Base-by-base conservation (phyloP, 2,797 vertebrate species). In the Pipistrellus nathusii region DNA sequence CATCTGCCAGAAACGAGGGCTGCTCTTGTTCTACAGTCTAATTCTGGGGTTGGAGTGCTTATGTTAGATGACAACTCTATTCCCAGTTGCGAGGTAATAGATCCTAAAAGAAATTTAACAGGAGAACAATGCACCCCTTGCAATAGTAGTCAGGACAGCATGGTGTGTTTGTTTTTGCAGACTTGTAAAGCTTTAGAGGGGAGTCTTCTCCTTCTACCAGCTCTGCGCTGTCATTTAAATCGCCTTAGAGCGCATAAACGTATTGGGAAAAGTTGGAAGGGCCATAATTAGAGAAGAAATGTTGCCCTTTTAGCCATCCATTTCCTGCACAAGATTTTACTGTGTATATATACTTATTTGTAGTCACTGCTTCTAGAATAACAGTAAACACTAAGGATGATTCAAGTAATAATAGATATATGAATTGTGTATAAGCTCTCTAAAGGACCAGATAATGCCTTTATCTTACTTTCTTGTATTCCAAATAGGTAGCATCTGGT, bases 31-130 rank as follows among this genome's bases (percentile, higher is more conserved):
- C 30, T 71, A 72, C 11, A 82, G n/a, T 30, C 71, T 51, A 78
- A 72, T 94, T 78, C 85, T 85, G 5, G 46, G 41, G 1, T 88
- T 85, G 55, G 57, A 72, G 44, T 59, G 18, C 38, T 90, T 85
- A 91, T 1, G 69, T 88, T 92, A 95, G 44, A 89, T 92, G 66
- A 30, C 59, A 94, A 88, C 77, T 87, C 17, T 88, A 93, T 94
- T 90, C 85, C 92, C 80, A 96, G 80, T 75, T 92, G 76, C 30
- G 66, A 92, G 53, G 23, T 32, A 85, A 87, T 38, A 15, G 13
- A 83, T 96, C 92, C 71, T 88, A 44, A 93, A 89, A 86, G 88
- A 96, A 95, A 88, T 68, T 85, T 94, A 93, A 93, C 66, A 35
- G 17, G 46, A 95, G 66, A 94, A 90, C 71, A 96, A 85, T 73